Percentiles rank a stretch among this genome's conserved stretches.
phyloP scores from a whole-genome alignment of 1,140 invertebrate species.

The Zelostemma sp. region DNA sequence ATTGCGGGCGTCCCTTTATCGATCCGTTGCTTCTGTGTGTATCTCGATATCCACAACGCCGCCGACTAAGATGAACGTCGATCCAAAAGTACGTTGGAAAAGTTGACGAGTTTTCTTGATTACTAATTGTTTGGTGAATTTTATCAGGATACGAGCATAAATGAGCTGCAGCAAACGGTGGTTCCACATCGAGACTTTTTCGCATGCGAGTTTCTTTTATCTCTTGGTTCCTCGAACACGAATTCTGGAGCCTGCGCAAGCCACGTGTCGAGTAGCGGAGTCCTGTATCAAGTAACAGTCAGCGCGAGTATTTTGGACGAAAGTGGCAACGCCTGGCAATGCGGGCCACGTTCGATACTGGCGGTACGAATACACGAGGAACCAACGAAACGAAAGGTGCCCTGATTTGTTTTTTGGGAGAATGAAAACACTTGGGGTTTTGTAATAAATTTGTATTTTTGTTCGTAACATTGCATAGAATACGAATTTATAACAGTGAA shows the following conservation, averaged over 20 bases:
- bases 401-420: no score
- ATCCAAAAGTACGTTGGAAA: slow-evolving; percentile 65
- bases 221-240: slow-evolving; percentile 56
- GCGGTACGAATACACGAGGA: slow-evolving; percentile 82
- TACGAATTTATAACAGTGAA: no score
- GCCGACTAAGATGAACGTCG: slow-evolving; percentile 68
- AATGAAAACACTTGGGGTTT: no score
- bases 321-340: slow-evolving; percentile 80
- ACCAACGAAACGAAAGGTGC: slow-evolving; percentile 59
- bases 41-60: slow-evolving; percentile 78
- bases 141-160: slow-evolving; percentile 64
- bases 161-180: slow-evolving; percentile 76
- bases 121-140: no score
- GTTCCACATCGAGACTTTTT: slow-evolving; percentile 86
- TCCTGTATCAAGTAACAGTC: slow-evolving; percentile 73
- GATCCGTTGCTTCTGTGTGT: slow-evolving; percentile 79
- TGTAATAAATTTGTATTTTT: no score
- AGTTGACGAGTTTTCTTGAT: no score
- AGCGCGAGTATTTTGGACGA: slow-evolving; percentile 82
- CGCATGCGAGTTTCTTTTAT: slow-evolving; percentile 81
- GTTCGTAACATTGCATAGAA: no score
- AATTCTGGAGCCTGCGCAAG: slow-evolving; percentile 22
- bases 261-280: slow-evolving; percentile 22
- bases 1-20: slow-evolving; percentile 75
- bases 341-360: slow-evolving; percentile 77